Conservation (phyloP, 2,888 invertebrate genomes). For the Yponomeuta cagnagella region DNA sequence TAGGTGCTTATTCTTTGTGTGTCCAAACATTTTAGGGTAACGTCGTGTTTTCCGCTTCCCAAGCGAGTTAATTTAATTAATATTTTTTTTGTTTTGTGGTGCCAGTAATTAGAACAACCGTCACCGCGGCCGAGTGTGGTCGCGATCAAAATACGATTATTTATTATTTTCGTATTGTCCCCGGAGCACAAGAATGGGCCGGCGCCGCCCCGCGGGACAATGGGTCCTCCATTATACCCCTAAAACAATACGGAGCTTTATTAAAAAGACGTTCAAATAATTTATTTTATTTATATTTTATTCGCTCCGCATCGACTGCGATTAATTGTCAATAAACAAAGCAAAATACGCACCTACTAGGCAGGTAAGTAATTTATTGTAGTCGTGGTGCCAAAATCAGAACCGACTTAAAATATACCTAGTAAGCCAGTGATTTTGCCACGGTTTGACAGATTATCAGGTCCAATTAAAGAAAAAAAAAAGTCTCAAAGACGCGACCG, state of each 20-base stretch:
- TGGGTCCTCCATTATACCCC: slow-evolving; percentile 55
- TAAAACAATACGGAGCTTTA: slow-evolving; percentile 72
- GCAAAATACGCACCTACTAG: not conserved
- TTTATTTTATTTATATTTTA: slow-evolving; percentile 73
- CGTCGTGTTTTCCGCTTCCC: slow-evolving; percentile 54
- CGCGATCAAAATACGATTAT: slow-evolving; percentile 67
- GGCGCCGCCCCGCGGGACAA: slow-evolving; percentile 35
- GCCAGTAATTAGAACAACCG: slow-evolving; percentile 64
- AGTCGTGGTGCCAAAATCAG: too few relatives aligned
- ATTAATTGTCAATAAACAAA: slow-evolving; percentile 14
- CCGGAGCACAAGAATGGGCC: slow-evolving; percentile 38
- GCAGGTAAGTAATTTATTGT: not conserved
- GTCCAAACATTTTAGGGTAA: slow-evolving; percentile 61
- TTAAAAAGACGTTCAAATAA: slow-evolving; percentile 74
- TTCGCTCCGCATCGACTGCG: slow-evolving; percentile 37
- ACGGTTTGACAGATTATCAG: too few relatives aligned
- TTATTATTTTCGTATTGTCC: slow-evolving; percentile 68
- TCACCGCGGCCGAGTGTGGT: slow-evolving; percentile 58
- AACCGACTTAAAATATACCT: too few relatives aligned
- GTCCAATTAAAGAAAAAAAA: too few relatives aligned
- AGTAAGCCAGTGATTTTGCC: too few relatives aligned
- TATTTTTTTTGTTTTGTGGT: slow-evolving; percentile 44
- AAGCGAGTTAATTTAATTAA: slow-evolving; percentile 70
- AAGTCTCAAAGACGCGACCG: too few relatives aligned
- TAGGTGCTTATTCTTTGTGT: slow-evolving; percentile 39